Conservation (phyloP, 2,888 invertebrate species). For the Ectropis crepuscularia region DNA sequence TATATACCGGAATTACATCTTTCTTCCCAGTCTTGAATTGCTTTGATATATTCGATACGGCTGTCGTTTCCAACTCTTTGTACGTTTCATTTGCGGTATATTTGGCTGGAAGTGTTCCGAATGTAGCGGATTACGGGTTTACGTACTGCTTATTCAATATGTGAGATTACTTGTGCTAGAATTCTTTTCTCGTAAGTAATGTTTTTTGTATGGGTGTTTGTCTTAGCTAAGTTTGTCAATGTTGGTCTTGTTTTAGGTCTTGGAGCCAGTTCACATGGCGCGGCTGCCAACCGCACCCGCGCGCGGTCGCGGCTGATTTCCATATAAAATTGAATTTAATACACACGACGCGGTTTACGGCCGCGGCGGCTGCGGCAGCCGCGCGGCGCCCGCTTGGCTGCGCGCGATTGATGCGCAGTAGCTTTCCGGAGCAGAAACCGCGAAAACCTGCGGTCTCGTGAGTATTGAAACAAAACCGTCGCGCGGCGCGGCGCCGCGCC, state of each 20-base stretch:
- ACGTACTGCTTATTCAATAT: slow-evolving; percentile 27
- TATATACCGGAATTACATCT: slow-evolving; percentile 1
- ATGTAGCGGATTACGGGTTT: slow-evolving; percentile 18
- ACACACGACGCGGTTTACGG: too few species aligned
- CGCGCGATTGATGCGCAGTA: too few species aligned
- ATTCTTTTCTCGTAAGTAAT: slow-evolving; percentile 16
- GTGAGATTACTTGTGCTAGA: slow-evolving; percentile 11
- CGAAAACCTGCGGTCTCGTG: too few species aligned
- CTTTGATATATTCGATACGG: slow-evolving; percentile 33
- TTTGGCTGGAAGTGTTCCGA: slow-evolving; percentile 17
- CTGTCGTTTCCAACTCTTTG: slow-evolving; percentile 27
- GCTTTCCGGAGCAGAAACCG: too few species aligned
- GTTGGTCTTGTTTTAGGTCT: background rate
- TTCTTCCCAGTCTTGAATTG: slow-evolving; percentile 17
- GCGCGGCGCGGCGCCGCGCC: too few species aligned
- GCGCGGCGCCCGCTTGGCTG: too few species aligned
- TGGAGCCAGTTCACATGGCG: too few species aligned
- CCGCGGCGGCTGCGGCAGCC: too few species aligned
- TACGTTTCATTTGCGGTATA: slow-evolving; percentile 26
- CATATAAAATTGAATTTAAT: too few species aligned
- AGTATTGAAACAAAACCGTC: too few species aligned
- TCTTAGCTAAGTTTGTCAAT: background rate
- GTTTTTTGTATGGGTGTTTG: slow-evolving; percentile 3
- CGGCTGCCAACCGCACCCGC: too few species aligned
- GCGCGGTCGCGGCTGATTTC: too few species aligned